phyloP scores from a whole-genome alignment of 2,888 invertebrate genomes.

The Aphelenchoides bicaudatus region DNA sequence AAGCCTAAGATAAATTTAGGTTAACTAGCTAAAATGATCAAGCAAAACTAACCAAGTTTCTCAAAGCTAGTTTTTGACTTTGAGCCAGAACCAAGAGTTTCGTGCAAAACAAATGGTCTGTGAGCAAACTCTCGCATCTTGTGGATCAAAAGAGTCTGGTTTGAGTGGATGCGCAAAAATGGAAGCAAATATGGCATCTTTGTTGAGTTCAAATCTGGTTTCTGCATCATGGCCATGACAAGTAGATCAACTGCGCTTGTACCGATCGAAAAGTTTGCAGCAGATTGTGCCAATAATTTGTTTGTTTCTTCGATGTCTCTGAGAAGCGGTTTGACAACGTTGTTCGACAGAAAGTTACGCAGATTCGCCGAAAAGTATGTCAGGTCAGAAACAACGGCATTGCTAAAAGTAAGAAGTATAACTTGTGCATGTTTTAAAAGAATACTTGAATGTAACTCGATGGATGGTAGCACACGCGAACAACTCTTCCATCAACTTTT shows the following conservation, averaged over 20 bases:
- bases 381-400: neutral
- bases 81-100: too few species aligned
- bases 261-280: slow-evolving; percentile 17
- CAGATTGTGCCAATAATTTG: slow-evolving; percentile 8
- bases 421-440: too few species aligned
- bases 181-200: slow-evolving; percentile 67
- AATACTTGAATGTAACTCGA: too few species aligned
- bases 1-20: too few species aligned
- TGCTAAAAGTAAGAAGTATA: slow-evolving; percentile 8
- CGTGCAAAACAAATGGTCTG: too few species aligned
- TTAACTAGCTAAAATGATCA: too few species aligned
- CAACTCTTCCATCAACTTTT: too few species aligned
- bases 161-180: slow-evolving; percentile 76
- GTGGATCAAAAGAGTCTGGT: slow-evolving; percentile 80
- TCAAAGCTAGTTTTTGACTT: too few species aligned
- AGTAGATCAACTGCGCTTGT: slow-evolving; percentile 23
- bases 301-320: slow-evolving; percentile 30
- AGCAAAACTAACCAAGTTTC: too few species aligned
- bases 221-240: slow-evolving; percentile 12
- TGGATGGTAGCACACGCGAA: too few species aligned
- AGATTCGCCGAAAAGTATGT: slow-evolving; percentile 32
- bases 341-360: slow-evolving; percentile 32
- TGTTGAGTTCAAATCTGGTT: slow-evolving; percentile 27
- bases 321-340: slow-evolving; percentile 29
- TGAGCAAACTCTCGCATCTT: slow-evolving; percentile 72